These are phyloP conservation scores for Sminthurinus aureus DNA, from an alignment of 2,888 invertebrate species.

Conservation along the genomic window DNA sequence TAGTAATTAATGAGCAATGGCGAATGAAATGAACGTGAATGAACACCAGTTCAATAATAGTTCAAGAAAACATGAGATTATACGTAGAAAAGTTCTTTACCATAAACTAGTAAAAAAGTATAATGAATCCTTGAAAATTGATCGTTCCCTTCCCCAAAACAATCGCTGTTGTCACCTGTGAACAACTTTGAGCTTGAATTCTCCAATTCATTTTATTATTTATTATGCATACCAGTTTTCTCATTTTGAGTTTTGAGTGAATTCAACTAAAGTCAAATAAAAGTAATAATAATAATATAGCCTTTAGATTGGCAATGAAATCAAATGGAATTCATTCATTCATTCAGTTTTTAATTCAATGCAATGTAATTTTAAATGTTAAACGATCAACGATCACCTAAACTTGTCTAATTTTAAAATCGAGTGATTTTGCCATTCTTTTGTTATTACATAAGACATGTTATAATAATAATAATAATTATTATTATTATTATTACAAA, in stretches of 20 bases:
- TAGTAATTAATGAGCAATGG: not conserved
- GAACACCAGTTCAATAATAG: too few relatives aligned
- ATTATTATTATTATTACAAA: too few relatives aligned
- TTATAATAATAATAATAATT: too few relatives aligned
- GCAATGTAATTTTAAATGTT: too few relatives aligned
- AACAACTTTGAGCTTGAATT: not conserved
- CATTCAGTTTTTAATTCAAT: too few relatives aligned
- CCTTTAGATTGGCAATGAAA: slow-evolving; percentile 12
- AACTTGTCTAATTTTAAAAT: too few relatives aligned
- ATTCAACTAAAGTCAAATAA: too few relatives aligned
- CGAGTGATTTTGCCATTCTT: too few relatives aligned
- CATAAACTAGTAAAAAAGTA: not conserved
- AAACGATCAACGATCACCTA: too few relatives aligned
- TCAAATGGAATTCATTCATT: not conserved
- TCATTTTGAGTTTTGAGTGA: too few relatives aligned
- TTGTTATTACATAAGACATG: too few relatives aligned
- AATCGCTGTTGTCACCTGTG: not conserved
- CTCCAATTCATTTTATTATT: not conserved
- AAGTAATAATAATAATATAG: not conserved
- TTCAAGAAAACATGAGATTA: not conserved
- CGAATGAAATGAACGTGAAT: not conserved
- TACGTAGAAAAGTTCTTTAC: not conserved
- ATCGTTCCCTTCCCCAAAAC: not conserved
- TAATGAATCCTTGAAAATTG: not conserved
- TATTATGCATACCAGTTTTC: not conserved